phyloP scores from a whole-genome alignment of 2,888 invertebrate genomes.

The Stenurella melanura region DNA sequence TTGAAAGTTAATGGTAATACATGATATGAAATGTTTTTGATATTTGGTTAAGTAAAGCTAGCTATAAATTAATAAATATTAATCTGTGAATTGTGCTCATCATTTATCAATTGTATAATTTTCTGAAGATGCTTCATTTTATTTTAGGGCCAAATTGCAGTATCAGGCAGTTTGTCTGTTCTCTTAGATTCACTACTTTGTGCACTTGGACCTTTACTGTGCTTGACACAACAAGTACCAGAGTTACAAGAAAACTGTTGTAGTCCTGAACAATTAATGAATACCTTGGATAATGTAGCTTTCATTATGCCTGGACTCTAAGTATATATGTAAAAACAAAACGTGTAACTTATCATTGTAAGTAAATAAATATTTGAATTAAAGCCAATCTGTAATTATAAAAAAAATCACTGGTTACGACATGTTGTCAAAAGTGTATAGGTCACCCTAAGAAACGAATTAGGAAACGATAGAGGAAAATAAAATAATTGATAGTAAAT shows the following conservation, averaged over 20 bases:
- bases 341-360: not conserved
- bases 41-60: too few relatives aligned
- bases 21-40: too few relatives aligned
- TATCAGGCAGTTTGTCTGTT: conserved; percentile 95
- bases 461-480: too few relatives aligned
- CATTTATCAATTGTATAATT: too few relatives aligned
- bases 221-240: conserved; percentile 89
- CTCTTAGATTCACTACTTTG: conserved; percentile 94
- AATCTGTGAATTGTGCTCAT: too few relatives aligned
- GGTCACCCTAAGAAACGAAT: too few relatives aligned
- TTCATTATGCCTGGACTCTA: conserved; percentile 93
- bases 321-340: conserved; percentile 47
- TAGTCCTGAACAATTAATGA: conserved; percentile 72
- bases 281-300: conserved; percentile 94
- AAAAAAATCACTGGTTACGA: not conserved
- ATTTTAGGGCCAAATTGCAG: conserved; percentile 91
- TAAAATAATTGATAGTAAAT: too few relatives aligned
- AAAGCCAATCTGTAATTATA: too few relatives aligned
- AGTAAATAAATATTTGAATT: too few relatives aligned
- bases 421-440: too few relatives aligned
- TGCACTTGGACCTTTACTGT: conserved; percentile 91
- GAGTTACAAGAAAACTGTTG: conserved; percentile 81
- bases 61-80: too few relatives aligned
- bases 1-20: too few relatives aligned
- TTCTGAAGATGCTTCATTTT: not conserved